These are phyloP conservation scores for Drosophila hamatofila DNA, from an alignment of 2,888 invertebrate genomes.

Conservation along the genomic window DNA sequence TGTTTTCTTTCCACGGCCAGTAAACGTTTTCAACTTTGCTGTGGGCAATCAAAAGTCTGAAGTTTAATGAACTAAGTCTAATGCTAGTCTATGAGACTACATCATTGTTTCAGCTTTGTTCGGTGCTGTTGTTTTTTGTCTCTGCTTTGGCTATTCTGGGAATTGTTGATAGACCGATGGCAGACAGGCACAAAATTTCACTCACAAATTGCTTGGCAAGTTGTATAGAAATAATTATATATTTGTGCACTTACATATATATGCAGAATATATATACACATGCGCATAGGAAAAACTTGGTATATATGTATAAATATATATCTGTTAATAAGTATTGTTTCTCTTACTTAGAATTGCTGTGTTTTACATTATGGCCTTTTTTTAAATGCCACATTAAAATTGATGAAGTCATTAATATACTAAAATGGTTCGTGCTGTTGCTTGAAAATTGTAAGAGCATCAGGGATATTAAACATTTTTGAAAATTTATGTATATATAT, in stretches of 20 bases:
- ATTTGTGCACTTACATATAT: not conserved
- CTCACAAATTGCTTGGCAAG: conserved; percentile 23
- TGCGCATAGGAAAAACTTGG: not conserved
- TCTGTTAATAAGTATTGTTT: not conserved
- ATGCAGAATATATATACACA: not conserved
- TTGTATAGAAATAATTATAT: conserved; percentile 17
- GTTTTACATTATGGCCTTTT: not conserved
- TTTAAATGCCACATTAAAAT: not conserved
- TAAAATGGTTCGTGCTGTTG: not conserved
- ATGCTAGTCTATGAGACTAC: conserved; percentile 3
- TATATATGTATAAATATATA: not conserved
- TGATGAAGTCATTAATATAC: not conserved
- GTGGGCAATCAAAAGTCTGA: not conserved
- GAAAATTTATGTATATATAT: no score
- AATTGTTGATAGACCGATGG: conserved; percentile 27
- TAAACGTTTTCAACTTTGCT: not conserved
- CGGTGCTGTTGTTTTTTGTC: conserved; percentile 12
- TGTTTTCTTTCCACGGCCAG: not conserved
- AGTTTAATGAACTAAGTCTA: not conserved
- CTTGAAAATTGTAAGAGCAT: not conserved
- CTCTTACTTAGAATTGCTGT: not conserved
- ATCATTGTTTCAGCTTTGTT: conserved; percentile 12
- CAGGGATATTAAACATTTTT: not conserved
- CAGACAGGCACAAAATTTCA: conserved; percentile 18
- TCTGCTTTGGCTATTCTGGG: conserved; percentile 32